Percentiles rank a stretch among this genome's conserved stretches.
Conservation (phyloP, 1,140 invertebrate species). For the Drosophila bipectinata region DNA sequence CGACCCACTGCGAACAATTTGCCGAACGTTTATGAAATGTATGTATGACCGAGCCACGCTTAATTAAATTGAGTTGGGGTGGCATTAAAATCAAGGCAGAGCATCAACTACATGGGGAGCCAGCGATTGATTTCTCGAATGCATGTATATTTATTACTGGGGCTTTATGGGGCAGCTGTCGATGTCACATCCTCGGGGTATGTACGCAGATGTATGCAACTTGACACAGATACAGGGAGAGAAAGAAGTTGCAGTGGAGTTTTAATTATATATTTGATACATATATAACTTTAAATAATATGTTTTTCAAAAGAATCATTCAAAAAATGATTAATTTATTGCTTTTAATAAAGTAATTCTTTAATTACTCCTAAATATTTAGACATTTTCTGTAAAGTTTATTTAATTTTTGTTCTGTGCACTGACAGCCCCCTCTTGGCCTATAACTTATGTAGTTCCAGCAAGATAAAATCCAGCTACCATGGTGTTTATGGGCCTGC, state of each 20-base stretch:
- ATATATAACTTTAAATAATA: too few species aligned
- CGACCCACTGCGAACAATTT: conserved; percentile 19
- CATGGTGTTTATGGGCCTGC: conserved; percentile 66
- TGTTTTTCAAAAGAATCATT: too few species aligned
- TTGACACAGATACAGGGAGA: conserved; percentile 14
- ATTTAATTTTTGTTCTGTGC: conserved; percentile 13
- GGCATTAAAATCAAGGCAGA: conserved; percentile 26
- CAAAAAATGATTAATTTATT: too few species aligned
- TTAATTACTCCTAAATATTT: too few species aligned
- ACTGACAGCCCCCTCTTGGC: conserved; percentile 37
- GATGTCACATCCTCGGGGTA: conserved; percentile 24
- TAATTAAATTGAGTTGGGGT: conserved; percentile 6
- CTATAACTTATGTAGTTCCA: conserved; percentile 52
- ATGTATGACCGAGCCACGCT: conserved; percentile 4
- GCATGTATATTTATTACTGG: conserved; percentile 38
- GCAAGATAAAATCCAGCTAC: conserved; percentile 58
- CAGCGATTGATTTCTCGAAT: conserved; percentile 33
- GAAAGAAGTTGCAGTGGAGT: not conserved
- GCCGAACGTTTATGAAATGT: not conserved
- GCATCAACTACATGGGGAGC: conserved; percentile 8
- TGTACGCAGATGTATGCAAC: conserved; percentile 11
- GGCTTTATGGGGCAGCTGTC: conserved; percentile 37
- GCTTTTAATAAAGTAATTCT: too few species aligned
- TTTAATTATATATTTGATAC: too few species aligned
- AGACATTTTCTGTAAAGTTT: not conserved